A percentile compares a stretch with the other conserved stretches of the same genome.
Conservation (phyloP, 35 echinoderm and acorn worm genomes). For the Ophiothrix spiculata region DNA sequence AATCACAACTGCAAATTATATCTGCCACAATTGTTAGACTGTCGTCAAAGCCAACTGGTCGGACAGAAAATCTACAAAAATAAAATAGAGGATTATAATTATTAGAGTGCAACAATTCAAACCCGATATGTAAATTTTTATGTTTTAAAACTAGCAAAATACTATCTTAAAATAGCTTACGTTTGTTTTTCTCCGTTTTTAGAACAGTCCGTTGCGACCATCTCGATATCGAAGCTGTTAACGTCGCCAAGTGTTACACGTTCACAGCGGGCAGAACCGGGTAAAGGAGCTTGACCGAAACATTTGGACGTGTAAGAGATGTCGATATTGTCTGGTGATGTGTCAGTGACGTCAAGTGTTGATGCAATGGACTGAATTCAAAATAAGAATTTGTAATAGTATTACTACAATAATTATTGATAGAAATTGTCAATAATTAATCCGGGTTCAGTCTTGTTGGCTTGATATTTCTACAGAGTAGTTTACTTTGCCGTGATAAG, state of each 20-base stretch:
- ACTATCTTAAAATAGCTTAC: no score
- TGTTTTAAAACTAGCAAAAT: no score
- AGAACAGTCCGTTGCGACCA: conserved; percentile 25
- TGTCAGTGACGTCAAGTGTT: conserved; percentile 38
- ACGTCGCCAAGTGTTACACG: conserved; percentile 42
- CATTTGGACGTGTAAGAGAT: conserved; percentile 51
- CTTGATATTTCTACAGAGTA: no score
- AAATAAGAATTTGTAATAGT: neutral
- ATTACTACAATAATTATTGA: no score
- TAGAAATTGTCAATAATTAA: no score
- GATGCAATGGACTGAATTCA: conserved; percentile 19
- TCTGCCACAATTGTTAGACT: conserved; percentile 48
- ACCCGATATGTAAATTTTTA: no score
- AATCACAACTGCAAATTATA: conserved; percentile 70
- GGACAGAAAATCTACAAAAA: conserved; percentile 65
- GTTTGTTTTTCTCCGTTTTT: neutral
- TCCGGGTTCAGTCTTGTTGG: no score
- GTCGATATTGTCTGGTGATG: conserved; percentile 53
- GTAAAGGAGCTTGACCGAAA: neutral
- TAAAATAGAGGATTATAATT: no score
- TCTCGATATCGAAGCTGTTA: conserved; percentile 46
- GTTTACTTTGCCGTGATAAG: no score
- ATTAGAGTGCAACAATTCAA: no score
- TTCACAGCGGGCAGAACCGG: conserved; percentile 20
- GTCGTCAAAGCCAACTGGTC: conserved; percentile 85